Evolutionary conservation across 37 sponge, comb jelly and placozoan species (phyloP).

Genomic region (Chondrilla cf. caribensis): DNA sequence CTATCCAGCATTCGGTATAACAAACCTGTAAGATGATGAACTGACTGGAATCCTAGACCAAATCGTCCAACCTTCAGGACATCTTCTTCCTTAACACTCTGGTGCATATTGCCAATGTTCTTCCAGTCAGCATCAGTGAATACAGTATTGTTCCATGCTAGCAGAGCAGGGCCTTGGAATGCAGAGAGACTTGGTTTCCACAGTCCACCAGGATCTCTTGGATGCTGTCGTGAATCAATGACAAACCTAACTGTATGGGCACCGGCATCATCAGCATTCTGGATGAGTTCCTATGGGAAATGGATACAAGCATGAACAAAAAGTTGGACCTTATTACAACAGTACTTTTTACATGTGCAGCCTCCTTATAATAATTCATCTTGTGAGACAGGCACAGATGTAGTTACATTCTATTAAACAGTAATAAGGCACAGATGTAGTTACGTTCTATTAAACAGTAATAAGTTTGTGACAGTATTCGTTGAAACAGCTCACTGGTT

Average conservation of each 20-base stretch:
- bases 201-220: conserved; percentile 24
- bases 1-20: too few species aligned
- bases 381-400: too few species aligned
- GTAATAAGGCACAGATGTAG: too few species aligned
- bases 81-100: conserved; percentile 68
- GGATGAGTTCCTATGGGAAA: conserved; percentile 61
- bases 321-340: too few species aligned
- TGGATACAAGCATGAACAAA: too few species aligned
- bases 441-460: too few species aligned
- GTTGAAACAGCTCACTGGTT: too few species aligned
- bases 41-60: conserved; percentile 85
- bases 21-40: conserved; percentile 80
- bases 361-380: too few species aligned
- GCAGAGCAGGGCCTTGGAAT: conserved; percentile 80
- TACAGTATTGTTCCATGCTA: conserved; percentile 60
- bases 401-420: too few species aligned
- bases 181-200: conserved; percentile 27
- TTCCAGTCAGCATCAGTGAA: conserved; percentile 75
- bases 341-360: too few species aligned
- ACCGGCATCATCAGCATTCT: conserved; percentile 87
- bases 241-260: conserved; percentile 58
- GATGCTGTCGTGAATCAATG: conserved; percentile 58
- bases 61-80: conserved; percentile 79
- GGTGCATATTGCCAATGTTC: conserved; percentile 56
- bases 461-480: too few species aligned